A percentile compares a stretch with the other conserved stretches of the same genome.
phyloP scores from a whole-genome alignment of 2,888 invertebrate genomes.

The Athalia circularis region DNA sequence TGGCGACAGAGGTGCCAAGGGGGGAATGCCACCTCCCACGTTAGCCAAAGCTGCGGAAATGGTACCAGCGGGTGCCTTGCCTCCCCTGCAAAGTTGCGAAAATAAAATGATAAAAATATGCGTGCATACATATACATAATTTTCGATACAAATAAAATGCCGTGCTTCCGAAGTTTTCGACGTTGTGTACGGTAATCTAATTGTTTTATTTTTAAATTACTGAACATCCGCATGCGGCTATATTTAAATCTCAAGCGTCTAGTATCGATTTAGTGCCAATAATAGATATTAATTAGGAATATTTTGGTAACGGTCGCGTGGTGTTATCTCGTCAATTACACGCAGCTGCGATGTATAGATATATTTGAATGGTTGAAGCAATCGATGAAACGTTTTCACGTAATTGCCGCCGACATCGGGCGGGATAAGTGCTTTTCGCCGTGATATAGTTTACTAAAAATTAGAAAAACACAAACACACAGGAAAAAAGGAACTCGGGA shows the following conservation, averaged over 20 bases:
- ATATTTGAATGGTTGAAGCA: neutral
- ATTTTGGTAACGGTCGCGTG: slow-evolving; percentile 23
- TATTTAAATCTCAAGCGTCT: neutral
- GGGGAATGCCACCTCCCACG: slow-evolving; percentile 72
- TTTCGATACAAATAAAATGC: too few species aligned
- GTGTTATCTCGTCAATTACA: slow-evolving; percentile 27
- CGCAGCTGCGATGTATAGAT: neutral
- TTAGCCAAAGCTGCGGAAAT: slow-evolving; percentile 84
- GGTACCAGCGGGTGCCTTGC: slow-evolving; percentile 83
- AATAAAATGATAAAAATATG: slow-evolving; percentile 44
- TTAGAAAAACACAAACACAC: too few species aligned
- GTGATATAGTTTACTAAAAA: neutral
- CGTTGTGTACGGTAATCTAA: neutral
- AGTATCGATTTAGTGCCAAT: slow-evolving; percentile 35
- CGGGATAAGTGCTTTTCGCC: slow-evolving; percentile 30
- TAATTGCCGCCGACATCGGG: slow-evolving; percentile 27
- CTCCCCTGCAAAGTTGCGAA: slow-evolving; percentile 73
- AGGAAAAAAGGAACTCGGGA: neutral
- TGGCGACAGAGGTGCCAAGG: slow-evolving; percentile 79
- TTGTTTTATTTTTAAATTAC: slow-evolving; percentile 23
- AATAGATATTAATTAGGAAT: slow-evolving; percentile 36
- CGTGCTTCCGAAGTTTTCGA: slow-evolving; percentile 12
- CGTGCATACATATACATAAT: too few species aligned
- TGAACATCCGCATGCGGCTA: neutral
- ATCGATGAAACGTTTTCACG: slow-evolving; percentile 37